Evolutionary conservation across 2,113 vertebrate genomes (phyloP).

Genomic region (Nothoprocta perdicaria): DNA sequence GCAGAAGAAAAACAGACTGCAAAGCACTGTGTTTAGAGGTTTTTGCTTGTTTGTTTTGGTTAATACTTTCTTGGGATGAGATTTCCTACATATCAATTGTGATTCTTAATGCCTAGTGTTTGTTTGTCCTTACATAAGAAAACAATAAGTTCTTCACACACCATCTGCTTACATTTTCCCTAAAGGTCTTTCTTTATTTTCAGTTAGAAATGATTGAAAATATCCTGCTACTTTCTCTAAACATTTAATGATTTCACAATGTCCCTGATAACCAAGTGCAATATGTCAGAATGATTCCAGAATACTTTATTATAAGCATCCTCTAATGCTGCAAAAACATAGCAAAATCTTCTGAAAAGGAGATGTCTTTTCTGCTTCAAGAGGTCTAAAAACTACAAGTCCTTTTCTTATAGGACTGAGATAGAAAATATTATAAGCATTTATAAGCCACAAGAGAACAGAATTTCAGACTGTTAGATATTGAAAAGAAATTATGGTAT

Average conservation of each 20-base stretch:
- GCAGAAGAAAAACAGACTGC: not conserved
- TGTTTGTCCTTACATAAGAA: conserved; percentile 59
- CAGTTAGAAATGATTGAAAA: conserved; percentile 59
- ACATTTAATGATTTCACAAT: conserved; percentile 65
- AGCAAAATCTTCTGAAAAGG: not conserved
- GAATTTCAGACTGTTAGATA: conserved; percentile 39
- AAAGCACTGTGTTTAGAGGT: not conserved
- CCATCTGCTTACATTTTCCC: conserved; percentile 65
- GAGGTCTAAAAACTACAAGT: not conserved
- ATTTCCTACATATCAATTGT: conserved; percentile 52
- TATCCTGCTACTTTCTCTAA: conserved; percentile 67
- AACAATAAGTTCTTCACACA: conserved; percentile 57
- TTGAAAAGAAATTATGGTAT: not conserved
- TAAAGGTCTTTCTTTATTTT: conserved; percentile 62
- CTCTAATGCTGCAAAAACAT: conserved; percentile 41
- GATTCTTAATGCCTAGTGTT: conserved; percentile 63
- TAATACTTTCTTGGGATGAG: conserved; percentile 12
- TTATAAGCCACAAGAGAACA: not conserved
- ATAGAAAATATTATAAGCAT: not conserved
- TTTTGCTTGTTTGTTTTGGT: not conserved
- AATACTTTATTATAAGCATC: conserved; percentile 19
- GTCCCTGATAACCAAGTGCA: conserved; percentile 64
- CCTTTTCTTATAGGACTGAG: conserved; percentile 41
- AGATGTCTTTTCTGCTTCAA: not conserved
- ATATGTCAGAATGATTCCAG: conserved; percentile 49